These are phyloP conservation scores for Botia kubotai DNA, from an alignment of 2,797 vertebrate genomes.

Conservation along the genomic window DNA sequence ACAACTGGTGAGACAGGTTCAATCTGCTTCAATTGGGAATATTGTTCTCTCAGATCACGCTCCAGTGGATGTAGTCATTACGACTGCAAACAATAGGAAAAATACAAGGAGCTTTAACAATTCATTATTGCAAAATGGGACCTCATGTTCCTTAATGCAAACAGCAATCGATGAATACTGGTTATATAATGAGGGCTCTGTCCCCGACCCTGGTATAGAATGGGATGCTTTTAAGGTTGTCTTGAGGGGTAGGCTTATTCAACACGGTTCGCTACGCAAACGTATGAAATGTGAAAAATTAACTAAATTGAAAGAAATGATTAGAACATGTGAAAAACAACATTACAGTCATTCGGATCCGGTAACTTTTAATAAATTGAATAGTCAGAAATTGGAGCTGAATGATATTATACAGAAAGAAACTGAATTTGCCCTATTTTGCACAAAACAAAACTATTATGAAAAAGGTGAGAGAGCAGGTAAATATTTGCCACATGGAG, in stretches of 20 bases:
- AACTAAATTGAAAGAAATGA: not conserved
- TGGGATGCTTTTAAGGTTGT: conserved; percentile 5
- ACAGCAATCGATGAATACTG: not conserved
- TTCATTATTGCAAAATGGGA: conserved; percentile 8
- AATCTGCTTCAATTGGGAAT: not conserved
- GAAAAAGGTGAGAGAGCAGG: too few relatives aligned
- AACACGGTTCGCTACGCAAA: not conserved
- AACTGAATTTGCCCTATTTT: too few relatives aligned
- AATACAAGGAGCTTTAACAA: not conserved
- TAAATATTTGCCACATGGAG: too few relatives aligned
- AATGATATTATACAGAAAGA: too few relatives aligned
- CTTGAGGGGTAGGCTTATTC: not conserved
- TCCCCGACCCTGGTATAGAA: not conserved
- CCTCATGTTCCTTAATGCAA: not conserved
- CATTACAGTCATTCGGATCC: too few relatives aligned
- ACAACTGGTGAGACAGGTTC: too few relatives aligned
- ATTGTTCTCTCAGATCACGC: conserved; percentile 34
- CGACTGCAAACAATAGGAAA: not conserved
- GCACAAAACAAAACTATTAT: too few relatives aligned
- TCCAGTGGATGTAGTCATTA: conserved; percentile 15
- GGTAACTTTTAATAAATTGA: too few relatives aligned
- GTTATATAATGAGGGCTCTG: conserved; percentile 15
- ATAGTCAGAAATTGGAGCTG: too few relatives aligned
- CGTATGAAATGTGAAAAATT: not conserved
- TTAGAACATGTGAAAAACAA: not conserved